These are phyloP conservation scores for Exephanes ischioxanthus DNA, from an alignment of 2,888 invertebrate genomes.

Conservation along the genomic window DNA sequence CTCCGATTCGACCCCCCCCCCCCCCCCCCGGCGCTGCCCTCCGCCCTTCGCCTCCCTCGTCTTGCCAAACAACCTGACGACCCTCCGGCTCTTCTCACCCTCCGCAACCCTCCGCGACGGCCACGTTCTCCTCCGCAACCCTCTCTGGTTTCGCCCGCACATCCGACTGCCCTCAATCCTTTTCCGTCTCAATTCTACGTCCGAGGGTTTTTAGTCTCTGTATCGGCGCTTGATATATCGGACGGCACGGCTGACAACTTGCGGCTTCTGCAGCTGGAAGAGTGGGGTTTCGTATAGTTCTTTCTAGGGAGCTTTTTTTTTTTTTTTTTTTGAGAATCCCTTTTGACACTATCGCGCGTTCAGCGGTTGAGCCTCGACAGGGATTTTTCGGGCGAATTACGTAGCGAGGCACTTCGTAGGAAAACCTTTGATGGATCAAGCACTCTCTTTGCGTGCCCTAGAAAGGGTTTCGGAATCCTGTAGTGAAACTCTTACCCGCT, in stretches of 20 bases:
- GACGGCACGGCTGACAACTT: background rate
- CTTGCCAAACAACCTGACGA: slow-evolving; percentile 64
- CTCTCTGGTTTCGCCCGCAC: slow-evolving; percentile 52
- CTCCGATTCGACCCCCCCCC: slow-evolving; percentile 28
- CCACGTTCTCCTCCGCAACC: slow-evolving; percentile 60
- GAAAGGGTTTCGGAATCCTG: background rate
- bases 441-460: background rate
- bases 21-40: slow-evolving; percentile 30
- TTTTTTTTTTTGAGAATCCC: background rate
- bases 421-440: slow-evolving; percentile 17
- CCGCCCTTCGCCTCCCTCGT: slow-evolving; percentile 56
- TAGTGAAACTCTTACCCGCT: background rate
- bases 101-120: slow-evolving; percentile 59
- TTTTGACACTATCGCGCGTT: slow-evolving; percentile 20
- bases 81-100: slow-evolving; percentile 53
- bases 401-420: background rate
- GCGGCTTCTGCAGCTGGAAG: too few species aligned
- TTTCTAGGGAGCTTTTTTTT: too few species aligned
- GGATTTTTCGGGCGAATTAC: background rate
- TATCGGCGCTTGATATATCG: slow-evolving; percentile 21
- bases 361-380: background rate
- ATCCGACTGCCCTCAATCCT: slow-evolving; percentile 43
- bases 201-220: background rate
- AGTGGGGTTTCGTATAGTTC: too few species aligned
- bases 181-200: slow-evolving; percentile 56